Evolutionary conservation across 1,140 invertebrate genomes (phyloP).

Genomic region (Acromyrmex charruanus): DNA sequence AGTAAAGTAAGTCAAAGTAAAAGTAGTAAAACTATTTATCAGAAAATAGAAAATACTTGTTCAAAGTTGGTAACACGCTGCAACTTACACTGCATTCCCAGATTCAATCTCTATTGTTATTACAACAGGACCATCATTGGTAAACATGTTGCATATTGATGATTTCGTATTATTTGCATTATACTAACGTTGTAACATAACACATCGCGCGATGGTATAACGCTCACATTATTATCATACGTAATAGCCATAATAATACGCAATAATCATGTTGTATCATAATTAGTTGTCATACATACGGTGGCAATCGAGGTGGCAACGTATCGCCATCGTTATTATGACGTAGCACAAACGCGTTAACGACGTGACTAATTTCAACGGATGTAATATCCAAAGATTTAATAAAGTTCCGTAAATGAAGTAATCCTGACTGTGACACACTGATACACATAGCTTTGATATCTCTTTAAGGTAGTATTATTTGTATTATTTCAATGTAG

Average conservation of each 20-base stretch:
- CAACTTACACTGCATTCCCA: neutral
- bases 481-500: neutral
- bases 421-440: neutral
- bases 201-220: slow-evolving; percentile 6
- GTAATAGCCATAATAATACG: slow-evolving; percentile 41
- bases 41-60: slow-evolving; percentile 7
- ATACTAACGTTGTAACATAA: slow-evolving; percentile 19
- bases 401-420: neutral
- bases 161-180: slow-evolving; percentile 52
- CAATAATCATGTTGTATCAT: slow-evolving; percentile 46
- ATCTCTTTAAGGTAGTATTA: neutral
- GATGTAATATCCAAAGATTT: slow-evolving; percentile 31
- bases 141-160: slow-evolving; percentile 34
- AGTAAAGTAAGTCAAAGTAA: neutral
- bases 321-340: slow-evolving; percentile 13
- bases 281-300: slow-evolving; percentile 47
- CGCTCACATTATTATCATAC: slow-evolving; percentile 53
- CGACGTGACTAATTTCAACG: slow-evolving; percentile 24
- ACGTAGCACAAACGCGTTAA: slow-evolving; percentile 6
- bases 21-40: slow-evolving; percentile 5
- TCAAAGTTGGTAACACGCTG: neutral
- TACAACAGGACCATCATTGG: neutral
- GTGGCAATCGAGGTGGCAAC: neutral
- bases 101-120: slow-evolving; percentile 49
- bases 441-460: neutral